These are phyloP conservation scores for Heterotis niloticus DNA, from an alignment of 2,113 vertebrate genomes.

Conservation along the genomic window DNA sequence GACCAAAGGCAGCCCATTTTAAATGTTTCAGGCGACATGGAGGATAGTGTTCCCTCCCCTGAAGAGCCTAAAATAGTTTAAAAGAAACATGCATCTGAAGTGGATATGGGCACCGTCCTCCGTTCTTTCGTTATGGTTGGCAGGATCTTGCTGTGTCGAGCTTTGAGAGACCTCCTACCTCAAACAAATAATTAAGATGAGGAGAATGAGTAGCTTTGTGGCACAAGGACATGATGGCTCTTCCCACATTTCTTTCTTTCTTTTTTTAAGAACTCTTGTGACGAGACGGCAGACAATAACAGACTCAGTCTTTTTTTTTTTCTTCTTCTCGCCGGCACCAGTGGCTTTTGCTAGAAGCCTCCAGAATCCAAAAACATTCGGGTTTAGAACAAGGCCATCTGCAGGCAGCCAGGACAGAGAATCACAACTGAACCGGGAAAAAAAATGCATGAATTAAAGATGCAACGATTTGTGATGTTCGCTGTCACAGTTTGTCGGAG, in stretches of 20 bases:
- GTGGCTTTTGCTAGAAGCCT: not conserved
- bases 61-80: conserved; percentile 57
- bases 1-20: too few species aligned
- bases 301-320: not conserved
- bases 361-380: not conserved
- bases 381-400: too few species aligned
- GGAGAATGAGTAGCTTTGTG: conserved; percentile 45
- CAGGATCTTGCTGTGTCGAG: conserved; percentile 68
- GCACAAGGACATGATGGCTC: conserved; percentile 14
- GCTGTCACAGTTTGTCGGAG: too few species aligned
- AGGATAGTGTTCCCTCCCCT: conserved; percentile 6
- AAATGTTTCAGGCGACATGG: too few species aligned
- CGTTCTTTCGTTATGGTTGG: conserved; percentile 57
- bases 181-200: conserved; percentile 49
- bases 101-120: conserved; percentile 38
- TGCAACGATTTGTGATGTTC: too few species aligned
- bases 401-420: too few species aligned
- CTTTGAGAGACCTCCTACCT: conserved; percentile 69
- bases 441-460: too few species aligned
- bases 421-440: too few species aligned
- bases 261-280: conserved; percentile 18
- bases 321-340: not conserved
- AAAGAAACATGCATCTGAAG: conserved; percentile 45
- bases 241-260: conserved; percentile 22
- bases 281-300: not conserved